Base-by-base conservation (phyloP, 2,888 invertebrate species). In the Achlya flavicornis region DNA sequence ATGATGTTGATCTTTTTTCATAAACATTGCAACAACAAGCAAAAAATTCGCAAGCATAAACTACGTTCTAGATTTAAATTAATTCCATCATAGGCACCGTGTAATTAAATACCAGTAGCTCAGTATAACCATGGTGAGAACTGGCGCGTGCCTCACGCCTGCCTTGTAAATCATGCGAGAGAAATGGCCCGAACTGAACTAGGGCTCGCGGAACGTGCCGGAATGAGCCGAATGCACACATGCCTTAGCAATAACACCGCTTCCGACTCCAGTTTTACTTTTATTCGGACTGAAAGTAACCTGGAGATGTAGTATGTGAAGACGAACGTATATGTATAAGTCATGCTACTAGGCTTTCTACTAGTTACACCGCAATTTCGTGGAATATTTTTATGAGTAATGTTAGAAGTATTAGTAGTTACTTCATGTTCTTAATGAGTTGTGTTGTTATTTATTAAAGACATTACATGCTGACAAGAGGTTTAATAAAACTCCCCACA, bases 101-200 rank as follows among this genome's bases (percentile, higher is more conserved):
- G 3, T 32, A 58, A 53, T 19, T 53, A n/a, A 58, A 58, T 32
- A 41, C 6, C 16, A 60, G 60, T 41, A 19, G 8, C 60, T 4
- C 60, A 60, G 12, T 60, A 12, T 14, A 41, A 60, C 43, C 60
- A 41, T 26, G 12, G 12, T 35, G 26, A 4, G 63, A 59, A 62
- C 61, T 62, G 63, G 72, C 71, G 75, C 77, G 75, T 74, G 74
- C 65, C 77, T 78, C 84, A 85, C 85, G 84, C 68, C 61, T 63
- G 67, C 64, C 65, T 74, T 67, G 74, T 89, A 88, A 88, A 90
- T 89, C 90, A 89, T 84, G 68, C 68, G 70, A 67, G 74, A 75
- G 73, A 66, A 72, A 77, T 70, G 72, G 64, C 66, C 69, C 65
- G 62, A 46, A 53, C 53, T 53, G 53, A 53, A 53, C 53, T 53